Conservation (phyloP, 2,797 vertebrate genomes). For the Neomorphus geoffroyi region DNA sequence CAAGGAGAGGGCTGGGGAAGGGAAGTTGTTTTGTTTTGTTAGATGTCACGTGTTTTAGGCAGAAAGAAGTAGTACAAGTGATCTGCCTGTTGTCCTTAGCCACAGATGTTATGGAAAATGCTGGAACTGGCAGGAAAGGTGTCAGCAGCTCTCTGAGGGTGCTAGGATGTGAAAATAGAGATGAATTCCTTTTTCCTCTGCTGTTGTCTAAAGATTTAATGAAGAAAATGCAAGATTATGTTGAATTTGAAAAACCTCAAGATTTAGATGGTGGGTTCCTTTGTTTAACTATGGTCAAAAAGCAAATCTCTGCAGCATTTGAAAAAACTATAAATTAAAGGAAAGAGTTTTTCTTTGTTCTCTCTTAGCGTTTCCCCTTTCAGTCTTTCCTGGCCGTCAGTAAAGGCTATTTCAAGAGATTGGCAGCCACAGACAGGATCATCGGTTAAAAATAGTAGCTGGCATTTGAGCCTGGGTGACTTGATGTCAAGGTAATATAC, state of each 20-base stretch:
- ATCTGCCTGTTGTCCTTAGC: not conserved
- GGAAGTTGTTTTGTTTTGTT: not conserved
- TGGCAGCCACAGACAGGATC: not conserved
- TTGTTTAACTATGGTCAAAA: not conserved
- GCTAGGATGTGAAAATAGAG: not conserved
- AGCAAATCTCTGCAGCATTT: not conserved
- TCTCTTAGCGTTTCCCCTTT: not conserved
- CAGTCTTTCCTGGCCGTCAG: not conserved
- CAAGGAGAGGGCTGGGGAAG: not conserved
- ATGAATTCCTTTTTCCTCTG: not conserved
- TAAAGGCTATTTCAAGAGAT: not conserved
- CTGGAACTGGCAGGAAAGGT: not conserved
- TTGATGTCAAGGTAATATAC: not conserved
- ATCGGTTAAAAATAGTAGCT: conserved; percentile 29
- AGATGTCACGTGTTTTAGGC: not conserved
- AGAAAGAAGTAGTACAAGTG: not conserved
- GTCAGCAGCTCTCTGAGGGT: not conserved
- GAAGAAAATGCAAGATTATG: no score
- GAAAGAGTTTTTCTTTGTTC: not conserved
- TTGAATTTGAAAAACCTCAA: not conserved
- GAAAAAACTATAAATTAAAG: not conserved
- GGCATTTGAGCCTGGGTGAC: not conserved
- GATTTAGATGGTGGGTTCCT: not conserved
- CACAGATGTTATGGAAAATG: not conserved
- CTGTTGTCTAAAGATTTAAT: not conserved